Evolutionary conservation across 2,888 invertebrate species (phyloP).

Genomic region (Himalopsyche anomala): DNA sequence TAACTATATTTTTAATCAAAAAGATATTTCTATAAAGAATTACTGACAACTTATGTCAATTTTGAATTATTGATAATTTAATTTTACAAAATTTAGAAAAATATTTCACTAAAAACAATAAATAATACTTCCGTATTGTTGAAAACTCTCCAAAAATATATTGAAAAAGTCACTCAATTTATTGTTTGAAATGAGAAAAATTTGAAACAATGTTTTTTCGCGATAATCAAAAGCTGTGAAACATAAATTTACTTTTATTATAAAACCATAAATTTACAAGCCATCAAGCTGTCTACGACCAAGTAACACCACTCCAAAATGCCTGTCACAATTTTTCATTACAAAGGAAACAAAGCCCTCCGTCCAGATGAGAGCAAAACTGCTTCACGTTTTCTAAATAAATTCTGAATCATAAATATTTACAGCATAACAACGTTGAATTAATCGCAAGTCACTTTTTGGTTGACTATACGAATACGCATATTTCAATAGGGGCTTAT

Average conservation of each 20-base stretch:
- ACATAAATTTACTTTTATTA: slow-evolving; percentile 17
- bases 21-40: no score
- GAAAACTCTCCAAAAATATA: no score
- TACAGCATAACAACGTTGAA: neutral
- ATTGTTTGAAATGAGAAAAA: no score
- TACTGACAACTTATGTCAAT: no score
- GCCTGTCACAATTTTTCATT: slow-evolving; percentile 32
- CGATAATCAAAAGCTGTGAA: neutral
- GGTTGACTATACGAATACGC: neutral
- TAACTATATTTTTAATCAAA: no score
- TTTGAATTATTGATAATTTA: no score
- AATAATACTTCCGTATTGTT: no score
- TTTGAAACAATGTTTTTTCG: neutral
- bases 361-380: neutral
- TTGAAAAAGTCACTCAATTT: no score
- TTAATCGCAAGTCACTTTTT: slow-evolving; percentile 7
- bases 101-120: no score
- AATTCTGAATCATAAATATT: slow-evolving; percentile 30
- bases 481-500: neutral
- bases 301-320: slow-evolving; percentile 21
- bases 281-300: slow-evolving; percentile 27
- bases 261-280: slow-evolving; percentile 30
- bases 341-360: slow-evolving; percentile 16
- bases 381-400: slow-evolving; percentile 23
- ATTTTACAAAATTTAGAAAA: no score